phyloP scores from a whole-genome alignment of 2,113 vertebrate species.

The Perca schrenkii region DNA sequence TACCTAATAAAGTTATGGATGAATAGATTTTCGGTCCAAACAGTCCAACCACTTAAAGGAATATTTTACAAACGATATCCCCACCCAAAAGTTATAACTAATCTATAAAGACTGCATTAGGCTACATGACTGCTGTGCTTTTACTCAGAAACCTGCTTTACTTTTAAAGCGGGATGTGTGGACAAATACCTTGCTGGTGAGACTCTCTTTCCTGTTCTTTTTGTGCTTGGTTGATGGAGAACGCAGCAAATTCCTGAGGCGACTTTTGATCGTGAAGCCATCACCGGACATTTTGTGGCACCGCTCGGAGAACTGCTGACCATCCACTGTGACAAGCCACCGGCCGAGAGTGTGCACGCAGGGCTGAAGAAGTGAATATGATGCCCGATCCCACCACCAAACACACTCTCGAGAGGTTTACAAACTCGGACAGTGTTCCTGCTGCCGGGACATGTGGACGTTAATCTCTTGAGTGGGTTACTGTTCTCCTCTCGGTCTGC shows the following conservation, averaged over 20 bases:
- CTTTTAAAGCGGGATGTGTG: no score
- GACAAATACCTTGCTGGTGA: conserved; percentile 65
- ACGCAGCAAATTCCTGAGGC: conserved; percentile 78
- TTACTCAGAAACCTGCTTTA: no score
- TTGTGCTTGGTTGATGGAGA: conserved; percentile 70
- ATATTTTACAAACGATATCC: background rate
- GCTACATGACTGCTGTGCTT: no score
- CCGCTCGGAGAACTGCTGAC: background rate
- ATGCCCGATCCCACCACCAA: background rate
- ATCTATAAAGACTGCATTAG: background rate
- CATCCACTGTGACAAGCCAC: background rate
- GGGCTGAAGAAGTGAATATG: background rate
- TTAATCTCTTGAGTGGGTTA: conserved; percentile 55
- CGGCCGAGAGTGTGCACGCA: background rate
- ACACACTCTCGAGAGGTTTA: conserved; percentile 8
- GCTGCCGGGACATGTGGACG: conserved; percentile 50
- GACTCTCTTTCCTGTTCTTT: conserved; percentile 57
- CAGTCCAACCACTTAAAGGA: background rate
- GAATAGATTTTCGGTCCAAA: background rate
- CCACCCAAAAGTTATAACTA: background rate
- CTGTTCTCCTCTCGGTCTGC: background rate
- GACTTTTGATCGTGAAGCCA: conserved; percentile 72
- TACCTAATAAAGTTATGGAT: background rate
- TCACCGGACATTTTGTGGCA: conserved; percentile 67
- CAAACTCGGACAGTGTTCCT: conserved; percentile 2